phyloP scores from a whole-genome alignment of 2,797 vertebrate genomes.

The Sternotherus odoratus region DNA sequence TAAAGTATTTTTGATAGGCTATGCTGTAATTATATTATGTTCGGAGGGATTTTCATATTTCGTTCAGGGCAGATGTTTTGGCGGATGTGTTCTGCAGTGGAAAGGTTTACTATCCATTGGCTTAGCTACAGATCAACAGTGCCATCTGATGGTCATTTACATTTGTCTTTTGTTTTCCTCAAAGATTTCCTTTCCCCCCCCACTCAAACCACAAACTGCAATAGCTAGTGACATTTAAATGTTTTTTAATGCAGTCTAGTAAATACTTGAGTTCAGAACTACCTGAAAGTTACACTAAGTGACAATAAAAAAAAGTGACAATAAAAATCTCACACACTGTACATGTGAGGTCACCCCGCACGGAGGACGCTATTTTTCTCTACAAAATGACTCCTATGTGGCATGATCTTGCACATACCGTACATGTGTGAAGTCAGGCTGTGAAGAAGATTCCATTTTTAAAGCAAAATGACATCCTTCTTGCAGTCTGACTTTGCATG shows the following conservation, averaged over 20 bases:
- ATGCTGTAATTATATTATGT: accelerated
- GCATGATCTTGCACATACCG: too few species aligned
- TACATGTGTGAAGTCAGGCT: too few species aligned
- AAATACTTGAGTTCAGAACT: background rate
- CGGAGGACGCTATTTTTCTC: too few species aligned
- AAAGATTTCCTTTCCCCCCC: accelerated
- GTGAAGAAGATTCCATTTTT: too few species aligned
- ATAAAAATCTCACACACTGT: too few species aligned
- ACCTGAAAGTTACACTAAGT: background rate
- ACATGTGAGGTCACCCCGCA: too few species aligned
- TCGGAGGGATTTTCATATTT: accelerated
- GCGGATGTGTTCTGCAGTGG: background rate
- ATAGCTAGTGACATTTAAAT: background rate
- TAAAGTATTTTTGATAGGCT: background rate
- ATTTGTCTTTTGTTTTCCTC: accelerated
- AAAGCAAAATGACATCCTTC: too few species aligned
- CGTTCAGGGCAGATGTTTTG: accelerated
- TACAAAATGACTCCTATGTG: too few species aligned
- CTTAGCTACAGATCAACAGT: background rate
- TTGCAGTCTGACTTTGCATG: too few species aligned
- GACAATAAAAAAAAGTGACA: too few species aligned
- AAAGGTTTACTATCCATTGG: background rate
- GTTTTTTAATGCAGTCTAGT: too few species aligned
- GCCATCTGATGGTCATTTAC: slow-evolving; percentile 35
- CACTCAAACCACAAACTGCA: accelerated